Base-by-base conservation (phyloP, 2,888 invertebrate species). In the Drosophila birchii region DNA sequence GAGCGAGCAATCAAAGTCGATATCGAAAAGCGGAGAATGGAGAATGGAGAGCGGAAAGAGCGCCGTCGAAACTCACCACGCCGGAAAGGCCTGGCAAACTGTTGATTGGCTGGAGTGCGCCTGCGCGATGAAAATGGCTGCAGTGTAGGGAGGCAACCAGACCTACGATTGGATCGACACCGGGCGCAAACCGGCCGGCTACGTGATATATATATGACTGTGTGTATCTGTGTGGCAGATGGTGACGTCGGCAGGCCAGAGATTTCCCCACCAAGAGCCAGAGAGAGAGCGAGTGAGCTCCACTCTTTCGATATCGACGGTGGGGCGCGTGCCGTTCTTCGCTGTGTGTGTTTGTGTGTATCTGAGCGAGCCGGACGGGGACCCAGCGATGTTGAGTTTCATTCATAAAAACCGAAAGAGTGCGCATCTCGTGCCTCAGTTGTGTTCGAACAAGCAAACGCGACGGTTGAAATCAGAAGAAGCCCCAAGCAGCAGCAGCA, bases 381-480 rank as follows among this genome's bases (percentile, higher is more conserved):
- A 18, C 23, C 23, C 59, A 20, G 43, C 51, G 49, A 43, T 86
- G 86, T 90, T 88, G 89, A 88, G 89, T 91, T 93, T 93, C 93
- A 93, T 93, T 93, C 93, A 93, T 93, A 93, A 93, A 93, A 93
- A 92, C 91, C 90, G 91, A 91, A 91, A 90, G 92, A 91, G 91
- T 89, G 90, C 91, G 90, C 90, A 91, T 91, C 91, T 92, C 92
- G 92, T 91, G 92, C 90, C 91, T 92, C 93, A 93, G 93, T 93
- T 92, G 91, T 92, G 90, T 92, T 92, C 92, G 92, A 91, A 92
- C 92, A 90, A 92, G 92, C 92, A 91, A 92, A 91, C 92, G 92
- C 91, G 92, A 91, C 92, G 92, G 92, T 92, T 90, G 88, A 18
- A 89, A 89, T 78, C 77, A 79, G 69, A 57, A 73, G 63, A 75